phyloP scores from a whole-genome alignment of 30 jellyfish, hydroid and myxozoan species.

The Hydractinia symbiolongicarpus region DNA sequence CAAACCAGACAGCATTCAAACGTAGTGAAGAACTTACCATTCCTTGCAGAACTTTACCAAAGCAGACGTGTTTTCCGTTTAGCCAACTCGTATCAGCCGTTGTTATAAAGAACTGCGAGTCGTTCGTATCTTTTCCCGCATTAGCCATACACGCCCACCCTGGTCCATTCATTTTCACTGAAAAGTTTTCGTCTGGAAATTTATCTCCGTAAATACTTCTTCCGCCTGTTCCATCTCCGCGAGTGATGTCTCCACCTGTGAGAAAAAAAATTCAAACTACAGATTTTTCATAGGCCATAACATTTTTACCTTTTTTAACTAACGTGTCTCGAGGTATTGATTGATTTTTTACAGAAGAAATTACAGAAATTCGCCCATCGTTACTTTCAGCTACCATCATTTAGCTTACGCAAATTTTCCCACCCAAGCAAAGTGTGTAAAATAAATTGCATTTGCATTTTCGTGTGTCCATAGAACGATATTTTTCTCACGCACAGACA shows the following conservation, averaged over 20 bases:
- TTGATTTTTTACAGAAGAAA: neutral
- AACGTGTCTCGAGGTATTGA: neutral
- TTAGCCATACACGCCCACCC: constrained; percentile 97
- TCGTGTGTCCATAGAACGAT: too few relatives aligned
- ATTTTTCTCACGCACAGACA: neutral
- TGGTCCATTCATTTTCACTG: constrained; percentile 64
- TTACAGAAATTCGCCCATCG: too few relatives aligned
- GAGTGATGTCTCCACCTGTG: constrained; percentile 73
- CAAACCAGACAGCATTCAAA: too few relatives aligned
- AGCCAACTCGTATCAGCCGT: constrained; percentile 72
- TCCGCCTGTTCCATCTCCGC: constrained; percentile 80
- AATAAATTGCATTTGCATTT: too few relatives aligned
- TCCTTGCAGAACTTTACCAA: constrained; percentile 88
- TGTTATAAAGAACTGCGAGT: constrained; percentile 85
- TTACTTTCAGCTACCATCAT: too few relatives aligned
- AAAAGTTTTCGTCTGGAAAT: constrained; percentile 78
- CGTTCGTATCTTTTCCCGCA: constrained; percentile 89
- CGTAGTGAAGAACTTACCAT: constrained; percentile 42
- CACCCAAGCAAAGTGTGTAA: too few relatives aligned
- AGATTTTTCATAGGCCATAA: neutral
- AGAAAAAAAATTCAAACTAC: neutral
- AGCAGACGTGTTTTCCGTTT: constrained; percentile 69
- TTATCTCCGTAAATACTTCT: constrained; percentile 76
- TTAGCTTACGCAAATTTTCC: too few relatives aligned
- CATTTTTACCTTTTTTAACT: neutral